Evolutionary conservation across 2,888 invertebrate species (phyloP).

Genomic region (Pycnomerus fuliginosus): DNA sequence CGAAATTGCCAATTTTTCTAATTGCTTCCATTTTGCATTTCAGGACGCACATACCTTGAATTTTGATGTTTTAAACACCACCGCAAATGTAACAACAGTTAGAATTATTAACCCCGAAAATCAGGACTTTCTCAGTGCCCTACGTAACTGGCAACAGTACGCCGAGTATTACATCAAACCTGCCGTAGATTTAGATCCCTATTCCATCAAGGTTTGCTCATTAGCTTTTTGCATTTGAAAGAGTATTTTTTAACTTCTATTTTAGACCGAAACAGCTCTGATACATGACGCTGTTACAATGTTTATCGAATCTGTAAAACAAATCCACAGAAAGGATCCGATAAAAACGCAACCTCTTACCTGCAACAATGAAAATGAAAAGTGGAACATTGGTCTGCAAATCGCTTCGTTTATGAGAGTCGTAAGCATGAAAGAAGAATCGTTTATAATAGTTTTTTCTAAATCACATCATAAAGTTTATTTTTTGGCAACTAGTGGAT

Average conservation of each 20-base stretch:
- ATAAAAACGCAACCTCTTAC: constrained; percentile 30
- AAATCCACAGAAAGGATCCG: constrained; percentile 31
- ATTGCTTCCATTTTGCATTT: constrained; percentile 26
- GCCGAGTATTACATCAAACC: constrained; percentile 1
- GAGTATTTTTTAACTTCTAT: constrained; percentile 4
- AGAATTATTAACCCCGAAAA: constrained; percentile 62
- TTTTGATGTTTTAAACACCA: constrained; percentile 59
- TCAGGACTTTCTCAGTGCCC: constrained; percentile 49
- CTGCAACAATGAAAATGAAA: constrained; percentile 41
- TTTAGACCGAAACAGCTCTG: constrained; percentile 66
- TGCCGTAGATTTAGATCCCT: not conserved
- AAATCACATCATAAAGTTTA: not conserved
- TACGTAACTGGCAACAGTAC: constrained; percentile 14
- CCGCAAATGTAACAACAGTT: constrained; percentile 71
- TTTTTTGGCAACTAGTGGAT: too few relatives aligned
- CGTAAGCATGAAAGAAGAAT: constrained; percentile 48
- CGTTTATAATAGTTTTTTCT: constrained; percentile 20
- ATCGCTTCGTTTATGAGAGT: constrained; percentile 66
- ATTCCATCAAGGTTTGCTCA: constrained; percentile 6
- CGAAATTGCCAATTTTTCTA: too few relatives aligned
- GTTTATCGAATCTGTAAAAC: constrained; percentile 58
- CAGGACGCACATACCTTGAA: constrained; percentile 66
- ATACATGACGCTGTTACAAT: constrained; percentile 69
- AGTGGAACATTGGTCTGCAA: constrained; percentile 62
- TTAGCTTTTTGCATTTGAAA: not conserved